These are phyloP conservation scores for Microhierax caerulescens DNA, from an alignment of 2,797 vertebrate species.

Conservation along the genomic window DNA sequence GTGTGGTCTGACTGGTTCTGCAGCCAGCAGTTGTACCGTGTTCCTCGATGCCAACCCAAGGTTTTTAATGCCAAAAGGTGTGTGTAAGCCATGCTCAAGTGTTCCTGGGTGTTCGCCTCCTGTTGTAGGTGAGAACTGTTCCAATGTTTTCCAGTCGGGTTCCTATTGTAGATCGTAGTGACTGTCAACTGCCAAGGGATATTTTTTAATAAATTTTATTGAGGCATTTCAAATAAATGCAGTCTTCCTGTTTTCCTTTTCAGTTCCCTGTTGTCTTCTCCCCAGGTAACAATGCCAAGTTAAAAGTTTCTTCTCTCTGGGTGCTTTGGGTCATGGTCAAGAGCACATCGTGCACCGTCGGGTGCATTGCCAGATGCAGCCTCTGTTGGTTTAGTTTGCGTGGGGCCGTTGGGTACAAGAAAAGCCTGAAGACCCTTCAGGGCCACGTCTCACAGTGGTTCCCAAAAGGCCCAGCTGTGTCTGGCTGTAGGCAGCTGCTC, in stretches of 20 bases:
- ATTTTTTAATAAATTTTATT: conserved; percentile 35
- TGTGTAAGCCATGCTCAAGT: neutral
- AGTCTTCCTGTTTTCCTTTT: neutral
- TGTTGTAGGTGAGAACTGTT: neutral
- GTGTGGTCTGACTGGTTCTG: neutral
- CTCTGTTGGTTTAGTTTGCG: rapidly evolving
- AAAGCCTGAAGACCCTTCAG: neutral
- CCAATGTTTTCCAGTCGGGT: neutral
- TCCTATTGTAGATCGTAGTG: neutral
- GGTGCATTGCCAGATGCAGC: neutral
- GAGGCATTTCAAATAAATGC: neutral
- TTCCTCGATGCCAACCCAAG: neutral
- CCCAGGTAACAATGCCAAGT: neutral
- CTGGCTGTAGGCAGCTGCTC: neutral
- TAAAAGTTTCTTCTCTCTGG: neutral
- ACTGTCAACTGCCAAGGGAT: conserved; percentile 30
- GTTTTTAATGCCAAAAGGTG: neutral
- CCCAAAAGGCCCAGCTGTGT: neutral
- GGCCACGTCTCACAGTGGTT: neutral
- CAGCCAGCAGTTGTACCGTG: rapidly evolving
- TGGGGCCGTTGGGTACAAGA: neutral
- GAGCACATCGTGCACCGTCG: rapidly evolving
- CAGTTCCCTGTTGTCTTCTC: neutral
- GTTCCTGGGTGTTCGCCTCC: neutral
- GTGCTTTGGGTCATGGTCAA: neutral